phyloP scores from a whole-genome alignment of 2,797 vertebrate genomes.

The Cuculus canorus region DNA sequence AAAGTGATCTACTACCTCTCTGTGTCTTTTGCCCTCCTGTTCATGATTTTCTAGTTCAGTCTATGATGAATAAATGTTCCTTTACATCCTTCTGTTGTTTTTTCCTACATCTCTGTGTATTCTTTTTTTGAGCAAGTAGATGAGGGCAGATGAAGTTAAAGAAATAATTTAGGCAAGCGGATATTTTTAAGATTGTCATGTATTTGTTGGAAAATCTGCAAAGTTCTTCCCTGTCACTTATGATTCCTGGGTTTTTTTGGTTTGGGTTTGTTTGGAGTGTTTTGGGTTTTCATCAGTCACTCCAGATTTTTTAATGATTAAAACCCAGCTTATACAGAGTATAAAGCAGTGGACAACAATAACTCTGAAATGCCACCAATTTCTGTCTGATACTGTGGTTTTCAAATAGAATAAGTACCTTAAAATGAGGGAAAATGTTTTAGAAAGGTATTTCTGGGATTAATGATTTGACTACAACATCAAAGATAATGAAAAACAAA shows the following conservation, averaged over 20 bases:
- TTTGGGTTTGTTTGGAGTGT: accelerated
- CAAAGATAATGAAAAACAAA: neutral
- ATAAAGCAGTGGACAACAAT: neutral
- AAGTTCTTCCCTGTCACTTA: neutral
- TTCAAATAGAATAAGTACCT: neutral
- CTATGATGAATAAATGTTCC: neutral
- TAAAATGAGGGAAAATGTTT: neutral
- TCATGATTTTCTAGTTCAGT: no score
- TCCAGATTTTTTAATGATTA: neutral
- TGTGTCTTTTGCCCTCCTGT: neutral
- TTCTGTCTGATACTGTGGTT: neutral
- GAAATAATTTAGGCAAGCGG: neutral
- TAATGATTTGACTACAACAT: neutral
- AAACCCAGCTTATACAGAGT: neutral
- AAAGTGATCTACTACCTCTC: neutral
- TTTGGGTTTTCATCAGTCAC: neutral
- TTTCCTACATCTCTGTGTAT: accelerated
- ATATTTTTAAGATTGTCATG: neutral
- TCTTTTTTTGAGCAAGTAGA: neutral
- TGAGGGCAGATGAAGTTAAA: neutral
- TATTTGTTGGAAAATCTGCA: neutral
- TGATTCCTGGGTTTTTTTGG: accelerated
- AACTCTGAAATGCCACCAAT: neutral
- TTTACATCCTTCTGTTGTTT: accelerated
- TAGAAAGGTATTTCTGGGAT: neutral